Base-by-base conservation (phyloP, 2,797 vertebrate genomes). In the Thripadectes ignobilis region DNA sequence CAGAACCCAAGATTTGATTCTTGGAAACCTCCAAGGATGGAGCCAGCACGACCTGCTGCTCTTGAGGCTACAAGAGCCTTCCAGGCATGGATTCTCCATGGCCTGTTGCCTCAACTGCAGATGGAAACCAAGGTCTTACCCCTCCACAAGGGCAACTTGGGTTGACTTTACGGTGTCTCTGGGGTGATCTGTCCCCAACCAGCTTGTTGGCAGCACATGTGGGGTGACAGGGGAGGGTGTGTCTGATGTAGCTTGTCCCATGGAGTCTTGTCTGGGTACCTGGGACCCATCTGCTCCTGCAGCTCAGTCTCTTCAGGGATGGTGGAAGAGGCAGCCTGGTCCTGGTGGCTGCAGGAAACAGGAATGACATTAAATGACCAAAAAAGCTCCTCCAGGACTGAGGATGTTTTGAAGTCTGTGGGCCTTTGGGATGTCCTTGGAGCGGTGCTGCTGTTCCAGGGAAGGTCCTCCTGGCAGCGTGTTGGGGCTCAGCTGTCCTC, bases 191-290 rank as follows among this genome's bases (percentile, higher is more conserved):
- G 18, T 9, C n/a, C 46, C 24, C 75, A 57, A 4, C 3, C 11
- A 52, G 7, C 26, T 36, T 41, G 26, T 17, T 77, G 45, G 36
- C 48, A 57, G 51, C 2, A 0, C 0, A 0, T 0, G 3, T 27
- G 29, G 43, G 41, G 54, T 57, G 67, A 13, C 4, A 12, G 36
- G 7, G 18, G 26, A 51, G 27, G 29, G 19, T 4, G 39, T 65
- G 21, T 78, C 54, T 75, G 66, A 15, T 0, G 0, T 29, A 74
- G 29, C 32, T 81, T 52, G 29, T 83, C 43, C 51, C 6, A 6
- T 14, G 0, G 0, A 43, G 39, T 52, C 55, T 63, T 73, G 32
- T 39, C 55, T 39, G 65, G 30, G 9, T 48, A 30, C 7, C 21
- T 63, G 22, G 17, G 22, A 77, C 18, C 9, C 22, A 7, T 27